Evolutionary conservation across 2,113 vertebrate species (phyloP).

Genomic region (Anguilla rostrata): DNA sequence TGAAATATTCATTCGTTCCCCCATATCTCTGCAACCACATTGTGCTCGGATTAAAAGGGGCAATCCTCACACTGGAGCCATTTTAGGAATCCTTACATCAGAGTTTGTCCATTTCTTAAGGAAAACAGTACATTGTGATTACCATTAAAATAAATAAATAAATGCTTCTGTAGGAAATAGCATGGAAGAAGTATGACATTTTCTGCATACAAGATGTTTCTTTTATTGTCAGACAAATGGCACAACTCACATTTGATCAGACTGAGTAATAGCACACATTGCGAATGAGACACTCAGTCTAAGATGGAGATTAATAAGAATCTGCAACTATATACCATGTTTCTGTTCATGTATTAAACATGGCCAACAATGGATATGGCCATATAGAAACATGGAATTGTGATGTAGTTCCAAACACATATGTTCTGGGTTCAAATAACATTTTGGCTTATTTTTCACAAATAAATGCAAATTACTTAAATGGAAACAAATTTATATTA

Average conservation of each 20-base stretch:
- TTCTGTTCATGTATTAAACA: background rate
- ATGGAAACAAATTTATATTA: too few species aligned
- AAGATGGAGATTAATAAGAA: background rate
- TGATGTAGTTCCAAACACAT: too few species aligned
- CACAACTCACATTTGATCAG: too few species aligned
- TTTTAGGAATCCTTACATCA: background rate
- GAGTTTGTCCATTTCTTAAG: background rate
- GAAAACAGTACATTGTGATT: background rate
- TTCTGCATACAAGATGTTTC: too few species aligned
- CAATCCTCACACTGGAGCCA: constrained; percentile 10
- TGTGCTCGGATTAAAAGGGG: background rate
- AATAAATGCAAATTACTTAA: background rate
- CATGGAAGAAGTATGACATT: background rate
- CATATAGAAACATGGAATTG: background rate
- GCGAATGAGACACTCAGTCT: too few species aligned
- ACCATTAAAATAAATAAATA: background rate
- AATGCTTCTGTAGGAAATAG: too few species aligned
- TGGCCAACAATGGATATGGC: background rate
- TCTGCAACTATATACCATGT: background rate
- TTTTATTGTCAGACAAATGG: too few species aligned
- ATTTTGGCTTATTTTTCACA: too few species aligned
- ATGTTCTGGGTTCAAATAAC: too few species aligned
- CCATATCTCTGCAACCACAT: constrained; percentile 5
- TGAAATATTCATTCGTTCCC: constrained; percentile 29
- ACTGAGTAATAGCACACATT: too few species aligned